Base-by-base conservation (phyloP, 2,888 invertebrate genomes). In the Scrobipalpa atriplicella region DNA sequence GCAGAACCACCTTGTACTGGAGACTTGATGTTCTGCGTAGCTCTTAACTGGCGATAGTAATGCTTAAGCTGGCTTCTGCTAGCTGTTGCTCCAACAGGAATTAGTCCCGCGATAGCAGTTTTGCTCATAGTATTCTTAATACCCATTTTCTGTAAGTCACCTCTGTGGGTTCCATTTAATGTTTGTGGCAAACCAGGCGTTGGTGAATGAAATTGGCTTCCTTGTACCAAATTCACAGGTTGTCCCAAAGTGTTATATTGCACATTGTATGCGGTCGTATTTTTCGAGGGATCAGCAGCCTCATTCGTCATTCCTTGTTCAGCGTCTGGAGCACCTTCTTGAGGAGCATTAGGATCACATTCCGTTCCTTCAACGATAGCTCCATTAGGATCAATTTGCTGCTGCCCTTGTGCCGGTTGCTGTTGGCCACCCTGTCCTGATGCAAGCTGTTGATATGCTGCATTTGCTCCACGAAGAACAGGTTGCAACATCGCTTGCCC, bases 191-290 rank as follows among this genome's bases (percentile, higher is more conserved):
- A 70, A 51, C 66, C 69, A 16, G 82, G 78, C 65, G 78, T 78
- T 13, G 73, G 70, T 19, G 69, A 69, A 29, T 78, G 81, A 67
- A 80, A 90, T 52, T 77, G 65, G 51, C 75, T 75, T 0, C 82
- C 81, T 18, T 87, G 82, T n/a, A 85, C n/a, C 73, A 84, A 75
- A 71, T 90, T 79, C 36, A 91, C 75, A 29, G 89, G 89, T 69
- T 91, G 91, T 2, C 91, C 92, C 43, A 92, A 77, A n/a, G 90
- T 89, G 66, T 92, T 91, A 68, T 83, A 90, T 8, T 82, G 73
- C 3, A 56, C 29, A 56, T 21, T 66, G 39, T 71, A 65, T 18
- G 69, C 67, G 39, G 71, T 64, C 16, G 71, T 56, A 69, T 78
- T 83, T 67, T 88, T 84, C 0, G 75, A 86, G 8, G 91, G 90